These are phyloP conservation scores for Eumeta japonica DNA, from an alignment of 1,140 invertebrate genomes.

Conservation along the genomic window DNA sequence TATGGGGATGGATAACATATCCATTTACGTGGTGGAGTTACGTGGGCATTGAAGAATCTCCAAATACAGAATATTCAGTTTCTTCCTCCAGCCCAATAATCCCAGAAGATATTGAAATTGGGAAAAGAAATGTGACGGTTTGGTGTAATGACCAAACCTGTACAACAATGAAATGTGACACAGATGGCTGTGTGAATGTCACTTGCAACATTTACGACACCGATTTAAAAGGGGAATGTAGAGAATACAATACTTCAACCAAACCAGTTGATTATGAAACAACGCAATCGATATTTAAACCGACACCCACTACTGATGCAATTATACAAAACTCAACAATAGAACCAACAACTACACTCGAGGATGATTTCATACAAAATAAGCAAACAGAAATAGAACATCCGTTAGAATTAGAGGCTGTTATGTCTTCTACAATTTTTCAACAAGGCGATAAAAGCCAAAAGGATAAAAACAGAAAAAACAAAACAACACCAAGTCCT, in stretches of 20 bases:
- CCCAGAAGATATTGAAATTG: slow-evolving; percentile 26
- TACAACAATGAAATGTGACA: slow-evolving; percentile 43
- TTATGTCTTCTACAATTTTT: slow-evolving; percentile 29
- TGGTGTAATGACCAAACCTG: slow-evolving; percentile 52
- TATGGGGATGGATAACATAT: slow-evolving; percentile 53
- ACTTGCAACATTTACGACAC: slow-evolving; percentile 55
- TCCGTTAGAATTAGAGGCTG: slow-evolving; percentile 30
- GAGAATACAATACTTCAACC: slow-evolving; percentile 31
- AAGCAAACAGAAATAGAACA: slow-evolving; percentile 17
- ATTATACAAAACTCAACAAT: background rate
- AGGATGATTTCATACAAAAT: slow-evolving; percentile 4
- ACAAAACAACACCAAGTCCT: slow-evolving; percentile 1
- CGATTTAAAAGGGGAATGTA: slow-evolving; percentile 46
- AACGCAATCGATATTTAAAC: background rate
- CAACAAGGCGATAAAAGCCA: slow-evolving; percentile 9
- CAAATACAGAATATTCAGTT: slow-evolving; percentile 4
- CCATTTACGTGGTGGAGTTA: slow-evolving; percentile 48
- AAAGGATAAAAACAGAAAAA: background rate
- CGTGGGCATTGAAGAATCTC: slow-evolving; percentile 11
- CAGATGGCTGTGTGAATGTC: slow-evolving; percentile 33
- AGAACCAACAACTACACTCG: background rate
- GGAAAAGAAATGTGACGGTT: slow-evolving; percentile 37
- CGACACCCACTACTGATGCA: background rate
- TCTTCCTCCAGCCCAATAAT: slow-evolving; percentile 4
- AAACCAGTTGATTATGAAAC: slow-evolving; percentile 21